Evolutionary conservation across 2,888 invertebrate species (phyloP).

Genomic region (Drosophila aldrichi): DNA sequence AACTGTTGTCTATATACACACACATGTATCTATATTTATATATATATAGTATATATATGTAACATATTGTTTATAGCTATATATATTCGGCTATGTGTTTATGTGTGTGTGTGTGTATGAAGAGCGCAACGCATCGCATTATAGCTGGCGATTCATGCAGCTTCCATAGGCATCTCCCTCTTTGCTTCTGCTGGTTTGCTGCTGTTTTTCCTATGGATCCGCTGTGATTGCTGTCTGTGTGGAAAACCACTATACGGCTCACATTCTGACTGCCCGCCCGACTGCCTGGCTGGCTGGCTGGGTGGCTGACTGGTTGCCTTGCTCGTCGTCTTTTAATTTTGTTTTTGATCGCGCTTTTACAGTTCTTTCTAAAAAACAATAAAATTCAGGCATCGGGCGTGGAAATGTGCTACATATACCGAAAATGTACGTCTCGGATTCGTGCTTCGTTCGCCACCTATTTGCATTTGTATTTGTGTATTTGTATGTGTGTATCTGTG

Average conservation of each 20-base stretch:
- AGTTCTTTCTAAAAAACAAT: slow-evolving; percentile 83
- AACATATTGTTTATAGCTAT: slow-evolving; percentile 14
- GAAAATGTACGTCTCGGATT: slow-evolving; percentile 50
- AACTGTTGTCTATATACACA: slow-evolving; percentile 42
- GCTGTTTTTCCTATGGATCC: slow-evolving; percentile 20
- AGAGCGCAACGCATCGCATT: slow-evolving; percentile 79
- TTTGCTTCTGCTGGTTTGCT: slow-evolving; percentile 31
- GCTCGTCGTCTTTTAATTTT: slow-evolving; percentile 62
- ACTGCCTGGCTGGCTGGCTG: neutral
- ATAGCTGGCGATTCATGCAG: slow-evolving; percentile 69
- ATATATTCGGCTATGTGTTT: slow-evolving; percentile 14
- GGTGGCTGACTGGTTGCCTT: slow-evolving; percentile 3
- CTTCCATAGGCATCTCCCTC: slow-evolving; percentile 25
- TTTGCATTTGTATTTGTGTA: neutral
- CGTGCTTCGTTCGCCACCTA: slow-evolving; percentile 21
- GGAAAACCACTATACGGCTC: slow-evolving; percentile 79
- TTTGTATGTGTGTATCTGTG: slow-evolving; percentile 44
- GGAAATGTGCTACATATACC: slow-evolving; percentile 70
- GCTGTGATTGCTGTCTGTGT: slow-evolving; percentile 47
- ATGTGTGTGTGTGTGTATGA: slow-evolving; percentile 17
- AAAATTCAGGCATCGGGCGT: slow-evolving; percentile 71
- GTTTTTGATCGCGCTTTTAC: slow-evolving; percentile 78
- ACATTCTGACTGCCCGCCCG: slow-evolving; percentile 46
- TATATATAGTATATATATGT: slow-evolving; percentile 23
- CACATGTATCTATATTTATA: slow-evolving; percentile 10